Evolutionary conservation across 2,888 invertebrate genomes (phyloP).

Genomic region (Plebejus anna): DNA sequence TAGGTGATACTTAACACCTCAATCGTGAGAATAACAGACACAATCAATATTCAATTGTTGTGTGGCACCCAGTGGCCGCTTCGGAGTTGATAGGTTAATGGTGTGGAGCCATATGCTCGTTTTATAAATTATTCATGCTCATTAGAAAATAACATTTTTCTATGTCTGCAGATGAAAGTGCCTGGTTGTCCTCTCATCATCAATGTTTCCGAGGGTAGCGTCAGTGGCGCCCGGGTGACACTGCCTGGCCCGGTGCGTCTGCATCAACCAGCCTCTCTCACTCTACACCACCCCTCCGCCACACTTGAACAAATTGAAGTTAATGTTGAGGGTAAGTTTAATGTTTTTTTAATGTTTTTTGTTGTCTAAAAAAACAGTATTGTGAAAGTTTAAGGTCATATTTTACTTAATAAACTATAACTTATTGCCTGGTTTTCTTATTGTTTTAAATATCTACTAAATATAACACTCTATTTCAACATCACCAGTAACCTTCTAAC

Average conservation of each 20-base stretch:
- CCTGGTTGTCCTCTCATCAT: slow-evolving; percentile 95
- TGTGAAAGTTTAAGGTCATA: background rate
- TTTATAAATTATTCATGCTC: background rate
- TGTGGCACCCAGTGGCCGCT: no score
- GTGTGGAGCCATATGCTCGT: no score
- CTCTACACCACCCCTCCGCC: slow-evolving; percentile 90
- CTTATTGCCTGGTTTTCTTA: background rate
- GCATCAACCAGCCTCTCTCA: slow-evolving; percentile 84
- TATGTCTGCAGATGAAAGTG: slow-evolving; percentile 77
- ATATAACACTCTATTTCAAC: slow-evolving; percentile 24
- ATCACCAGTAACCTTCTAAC: slow-evolving; percentile 9
- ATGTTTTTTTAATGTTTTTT: background rate
- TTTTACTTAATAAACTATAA: no score
- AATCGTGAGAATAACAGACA: no score
- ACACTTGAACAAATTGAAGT: slow-evolving; percentile 96
- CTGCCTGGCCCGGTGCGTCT: slow-evolving; percentile 86
- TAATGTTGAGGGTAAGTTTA: slow-evolving; percentile 93
- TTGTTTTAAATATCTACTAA: slow-evolving; percentile 11
- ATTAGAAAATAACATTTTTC: background rate
- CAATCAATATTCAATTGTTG: no score
- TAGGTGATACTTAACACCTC: no score
- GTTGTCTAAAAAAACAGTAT: background rate
- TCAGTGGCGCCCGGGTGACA: slow-evolving; percentile 84
- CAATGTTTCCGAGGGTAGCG: slow-evolving; percentile 81
- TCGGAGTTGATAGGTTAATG: no score